Base-by-base conservation (phyloP, 2,888 invertebrate species). In the Chorisops tibialis region DNA sequence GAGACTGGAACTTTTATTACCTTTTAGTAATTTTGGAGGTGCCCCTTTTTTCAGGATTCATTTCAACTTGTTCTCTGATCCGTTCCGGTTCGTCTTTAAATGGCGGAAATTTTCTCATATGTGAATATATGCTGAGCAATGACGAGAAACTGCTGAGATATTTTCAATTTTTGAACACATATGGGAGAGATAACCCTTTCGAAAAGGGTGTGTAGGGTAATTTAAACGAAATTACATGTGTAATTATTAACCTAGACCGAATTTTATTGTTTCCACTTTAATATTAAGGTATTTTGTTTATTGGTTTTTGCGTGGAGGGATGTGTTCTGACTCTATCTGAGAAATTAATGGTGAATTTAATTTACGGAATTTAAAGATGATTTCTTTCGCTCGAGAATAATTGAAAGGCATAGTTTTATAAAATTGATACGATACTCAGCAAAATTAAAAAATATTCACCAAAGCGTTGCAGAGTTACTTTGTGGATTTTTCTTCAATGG, bases 141-240 rank as follows among this genome's bases (percentile, higher is more conserved):
- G 9, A 7, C 30, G n/a, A n/a, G n/a, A n/a, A n/a, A n/a, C n/a
- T n/a, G n/a, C n/a, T n/a, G n/a, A 30, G 7, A 30, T 30, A 9
- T 30, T 30, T 9, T 9, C 30, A 9, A 30, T 30, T 30, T n/a
- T n/a, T n/a, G n/a, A n/a, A n/a, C 30, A 30, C 30, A 30, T 30
- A 30, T 30, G 30, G 30, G 30, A 7, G 5, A 30, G 30, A 9
- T 30, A 30, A 50, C 35, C 49, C 49, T 22, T 35, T 50, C n/a
- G 49, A 5, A 14, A 50, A 14, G 35, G 14, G 14, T 16, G 24
- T 16, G 24, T 9, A 5, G 49, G 56, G 56, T 56, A 56, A 56
- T 56, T 56, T 56, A 56, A 43, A 45, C 4, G 56, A 56, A 56
- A 45, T 56, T 54, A 54, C 52, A 56, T 56, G 56, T 56, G 52